Evolutionary conservation across 2,797 vertebrate genomes (phyloP), one percentile per base, ranked within the genome.

Genomic region (Poecile montanus): DNA sequence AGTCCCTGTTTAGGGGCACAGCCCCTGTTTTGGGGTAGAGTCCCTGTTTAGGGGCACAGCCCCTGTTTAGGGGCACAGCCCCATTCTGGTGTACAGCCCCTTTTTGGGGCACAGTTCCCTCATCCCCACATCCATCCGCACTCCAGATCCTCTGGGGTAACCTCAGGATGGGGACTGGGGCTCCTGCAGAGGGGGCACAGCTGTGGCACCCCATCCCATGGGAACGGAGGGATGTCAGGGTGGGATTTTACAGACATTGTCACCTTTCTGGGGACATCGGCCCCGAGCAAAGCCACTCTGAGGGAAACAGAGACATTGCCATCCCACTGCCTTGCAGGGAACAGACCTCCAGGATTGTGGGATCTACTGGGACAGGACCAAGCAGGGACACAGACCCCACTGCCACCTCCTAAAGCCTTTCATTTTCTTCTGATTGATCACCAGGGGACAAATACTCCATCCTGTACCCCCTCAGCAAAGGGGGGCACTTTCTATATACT

Each of bases 391-490:
- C 62, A 50, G 50, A 7, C 27, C 25, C 21, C 7, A 2, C 21
- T 47, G 61, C 34, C 40, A 25, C 25, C 36, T 44, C 58, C 25
- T 18, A 26, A 40, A 77, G 6, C n/a, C 22, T 60, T 85, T 45
- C 0, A 1, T 47, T 36, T 44, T 17, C 22, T 15, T 58, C 57
- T 32, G 9, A 23, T 13, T 10, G 14, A 32, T 40, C 44, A 7
- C 42, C 47, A 1, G 2, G 53, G 16, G 40, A 27, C 21, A 61
- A 65, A 50, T 20, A 5, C 9, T 21, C 40, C 22, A 53, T 45
- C 53, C 48, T 0, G 1, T 1, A 0, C 5, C 48, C 20, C 18
- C 44, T 50, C 3, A 1, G 80, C 0, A 0, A 70, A 60, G n/a
- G 57, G 60, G 44, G 26, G 13, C 45, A 13, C 56, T 40, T 40